A percentile compares a stretch with the other conserved stretches of the same genome.
phyloP scores from a whole-genome alignment of 2,797 vertebrate species.

The Periparus ater region DNA sequence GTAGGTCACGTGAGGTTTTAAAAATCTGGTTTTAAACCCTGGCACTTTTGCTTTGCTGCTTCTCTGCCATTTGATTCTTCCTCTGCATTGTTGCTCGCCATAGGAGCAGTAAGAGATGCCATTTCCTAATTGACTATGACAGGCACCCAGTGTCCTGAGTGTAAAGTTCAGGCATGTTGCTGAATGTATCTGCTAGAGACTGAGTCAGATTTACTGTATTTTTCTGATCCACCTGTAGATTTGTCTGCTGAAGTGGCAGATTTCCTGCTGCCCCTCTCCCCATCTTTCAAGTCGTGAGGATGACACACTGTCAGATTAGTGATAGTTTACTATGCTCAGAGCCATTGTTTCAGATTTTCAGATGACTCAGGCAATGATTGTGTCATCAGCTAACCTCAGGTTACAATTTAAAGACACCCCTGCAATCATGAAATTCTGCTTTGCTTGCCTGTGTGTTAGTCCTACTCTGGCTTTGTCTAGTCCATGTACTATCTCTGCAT shows the following conservation, averaged over 20 bases:
- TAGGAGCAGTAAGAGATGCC: background rate
- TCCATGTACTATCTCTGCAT: background rate
- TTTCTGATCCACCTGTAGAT: background rate
- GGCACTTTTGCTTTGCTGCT: background rate
- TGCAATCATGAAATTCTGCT: background rate
- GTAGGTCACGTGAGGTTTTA: background rate
- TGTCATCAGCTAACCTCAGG: background rate
- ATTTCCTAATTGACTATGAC: background rate
- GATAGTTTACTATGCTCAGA: background rate
- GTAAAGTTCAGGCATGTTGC: slow-evolving; percentile 7
- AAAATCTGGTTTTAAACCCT: background rate
- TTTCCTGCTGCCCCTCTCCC: background rate
- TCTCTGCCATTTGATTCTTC: background rate
- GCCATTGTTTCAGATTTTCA: background rate
- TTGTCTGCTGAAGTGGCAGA: slow-evolving; percentile 33
- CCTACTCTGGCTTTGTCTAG: background rate
- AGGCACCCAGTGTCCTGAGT: background rate
- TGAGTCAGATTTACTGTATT: slow-evolving; percentile 23
- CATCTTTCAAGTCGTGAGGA: background rate
- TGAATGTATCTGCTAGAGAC: background rate
- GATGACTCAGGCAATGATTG: background rate
- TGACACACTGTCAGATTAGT: slow-evolving; percentile 1
- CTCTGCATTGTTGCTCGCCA: background rate
- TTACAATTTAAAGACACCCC: background rate
- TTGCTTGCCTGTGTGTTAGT: background rate